Conservation (phyloP, 2,113 vertebrate genomes). For the Mustela nigripes region DNA sequence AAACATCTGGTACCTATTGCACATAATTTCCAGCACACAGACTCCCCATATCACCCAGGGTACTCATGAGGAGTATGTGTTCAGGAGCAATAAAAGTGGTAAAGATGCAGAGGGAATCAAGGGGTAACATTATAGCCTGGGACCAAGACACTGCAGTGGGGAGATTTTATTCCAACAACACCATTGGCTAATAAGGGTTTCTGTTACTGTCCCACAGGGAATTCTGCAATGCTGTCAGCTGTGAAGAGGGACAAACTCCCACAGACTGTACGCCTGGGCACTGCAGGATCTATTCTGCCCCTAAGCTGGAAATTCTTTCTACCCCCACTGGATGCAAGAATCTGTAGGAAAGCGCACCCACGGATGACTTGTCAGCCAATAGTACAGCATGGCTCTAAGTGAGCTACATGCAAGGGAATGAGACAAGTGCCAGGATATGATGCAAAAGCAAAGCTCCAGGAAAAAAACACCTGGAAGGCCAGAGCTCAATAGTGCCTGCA, state of each 20-base stretch:
- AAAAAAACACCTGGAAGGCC: conserved; percentile 75
- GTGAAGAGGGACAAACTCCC: conserved; percentile 77
- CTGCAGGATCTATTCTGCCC: conserved; percentile 54
- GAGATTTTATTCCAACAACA: conserved; percentile 79
- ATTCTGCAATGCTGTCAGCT: conserved; percentile 83
- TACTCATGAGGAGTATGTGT: conserved; percentile 86
- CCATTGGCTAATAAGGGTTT: conserved; percentile 80
- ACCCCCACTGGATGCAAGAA: background rate
- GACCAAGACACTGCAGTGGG: conserved; percentile 69
- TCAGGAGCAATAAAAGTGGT: conserved; percentile 82
- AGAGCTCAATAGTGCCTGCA: conserved; percentile 46
- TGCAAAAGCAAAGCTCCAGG: conserved; percentile 74
- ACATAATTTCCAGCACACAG: conserved; percentile 77
- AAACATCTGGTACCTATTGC: conserved; percentile 88
- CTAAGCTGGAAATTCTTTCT: conserved; percentile 51
- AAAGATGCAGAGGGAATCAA: conserved; percentile 77
- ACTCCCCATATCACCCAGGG: conserved; percentile 84
- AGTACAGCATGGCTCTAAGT: conserved; percentile 38
- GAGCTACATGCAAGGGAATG: conserved; percentile 70
- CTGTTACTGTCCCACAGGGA: conserved; percentile 82
- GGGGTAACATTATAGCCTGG: conserved; percentile 79
- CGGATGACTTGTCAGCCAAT: conserved; percentile 43
- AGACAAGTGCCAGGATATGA: conserved; percentile 51
- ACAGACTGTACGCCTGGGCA: conserved; percentile 62
- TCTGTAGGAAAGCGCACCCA: conserved; percentile 38